phyloP scores from a whole-genome alignment of 1,140 invertebrate genomes.

The Venustaconcha ellipsiformis region DNA sequence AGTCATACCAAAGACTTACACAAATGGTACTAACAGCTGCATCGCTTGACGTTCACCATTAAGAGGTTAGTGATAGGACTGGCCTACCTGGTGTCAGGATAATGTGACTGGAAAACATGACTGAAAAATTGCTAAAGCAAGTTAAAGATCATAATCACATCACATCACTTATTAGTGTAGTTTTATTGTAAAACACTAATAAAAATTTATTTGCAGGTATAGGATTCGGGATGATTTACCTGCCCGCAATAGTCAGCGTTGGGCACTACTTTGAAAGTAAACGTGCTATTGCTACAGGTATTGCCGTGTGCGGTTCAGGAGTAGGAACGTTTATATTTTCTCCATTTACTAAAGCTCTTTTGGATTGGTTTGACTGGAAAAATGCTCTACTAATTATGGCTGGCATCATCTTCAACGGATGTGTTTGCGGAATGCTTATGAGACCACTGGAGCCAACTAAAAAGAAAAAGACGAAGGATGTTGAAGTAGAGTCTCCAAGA shows the following conservation, averaged over 20 bases:
- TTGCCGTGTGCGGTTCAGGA: slow-evolving; percentile 92
- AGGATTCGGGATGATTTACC: slow-evolving; percentile 93
- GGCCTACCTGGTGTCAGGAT: too few species aligned
- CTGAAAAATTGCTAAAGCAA: too few species aligned
- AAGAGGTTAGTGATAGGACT: too few species aligned
- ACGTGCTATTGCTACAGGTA: slow-evolving; percentile 90
- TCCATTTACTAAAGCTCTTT: slow-evolving; percentile 70
- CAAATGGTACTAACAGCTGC: too few species aligned
- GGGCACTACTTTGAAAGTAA: slow-evolving; percentile 94
- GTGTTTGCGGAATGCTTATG: slow-evolving; percentile 91
- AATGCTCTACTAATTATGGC: slow-evolving; percentile 91
- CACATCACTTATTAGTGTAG: too few species aligned
- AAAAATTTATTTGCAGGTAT: slow-evolving; percentile 75
- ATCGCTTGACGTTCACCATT: too few species aligned
- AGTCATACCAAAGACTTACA: too few species aligned
- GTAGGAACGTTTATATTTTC: slow-evolving; percentile 91
- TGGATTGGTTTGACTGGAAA: slow-evolving; percentile 80
- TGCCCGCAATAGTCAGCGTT: slow-evolving; percentile 94
- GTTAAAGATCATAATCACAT: too few species aligned
- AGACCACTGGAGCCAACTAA: slow-evolving; percentile 83
- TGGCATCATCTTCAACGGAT: slow-evolving; percentile 92
- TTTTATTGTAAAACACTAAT: too few species aligned
- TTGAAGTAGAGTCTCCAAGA: slow-evolving; percentile 60
- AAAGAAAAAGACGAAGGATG: slow-evolving; percentile 74
- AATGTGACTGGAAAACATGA: too few species aligned